phyloP scores from a whole-genome alignment of 64 coral and sea anemone species.

The Catalaphyllia jardinei region DNA sequence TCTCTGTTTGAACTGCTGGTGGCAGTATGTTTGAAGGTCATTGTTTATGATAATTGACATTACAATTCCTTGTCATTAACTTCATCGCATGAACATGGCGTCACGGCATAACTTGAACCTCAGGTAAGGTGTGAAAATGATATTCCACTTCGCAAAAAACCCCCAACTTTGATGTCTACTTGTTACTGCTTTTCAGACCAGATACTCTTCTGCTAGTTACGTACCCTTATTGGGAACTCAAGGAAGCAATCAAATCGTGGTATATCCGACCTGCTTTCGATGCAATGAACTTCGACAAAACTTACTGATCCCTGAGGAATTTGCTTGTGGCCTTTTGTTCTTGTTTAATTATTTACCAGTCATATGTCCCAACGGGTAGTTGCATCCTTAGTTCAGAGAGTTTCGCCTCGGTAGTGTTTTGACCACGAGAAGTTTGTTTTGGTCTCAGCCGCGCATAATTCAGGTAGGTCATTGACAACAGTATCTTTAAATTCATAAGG shows the following conservation, averaged over 20 bases:
- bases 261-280: neutral
- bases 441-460: slow-evolving; percentile 11
- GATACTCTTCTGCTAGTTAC: neutral
- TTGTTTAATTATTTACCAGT: slow-evolving; percentile 28
- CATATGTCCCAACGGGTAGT: neutral
- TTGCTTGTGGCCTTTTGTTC: slow-evolving; percentile 48
- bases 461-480: slow-evolving; percentile 14
- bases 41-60: neutral
- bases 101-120: neutral
- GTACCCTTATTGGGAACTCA: neutral
- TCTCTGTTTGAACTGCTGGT: neutral
- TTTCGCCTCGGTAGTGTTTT: slow-evolving; percentile 19
- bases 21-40: neutral
- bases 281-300: neutral
- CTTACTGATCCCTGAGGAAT: slow-evolving; percentile 28
- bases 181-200: neutral
- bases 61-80: neutral
- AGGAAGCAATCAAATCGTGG: neutral
- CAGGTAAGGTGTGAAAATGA: slow-evolving; percentile 17
- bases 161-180: neutral
- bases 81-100: neutral
- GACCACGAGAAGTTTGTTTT: slow-evolving; percentile 34
- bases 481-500: neutral
- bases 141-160: neutral
- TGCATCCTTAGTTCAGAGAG: slow-evolving; percentile 5